Percentiles rank a stretch among this genome's conserved stretches.
These are phyloP conservation scores for Coturnix japonica DNA, from an alignment of 2,113 vertebrate genomes.

Conservation along the genomic window DNA sequence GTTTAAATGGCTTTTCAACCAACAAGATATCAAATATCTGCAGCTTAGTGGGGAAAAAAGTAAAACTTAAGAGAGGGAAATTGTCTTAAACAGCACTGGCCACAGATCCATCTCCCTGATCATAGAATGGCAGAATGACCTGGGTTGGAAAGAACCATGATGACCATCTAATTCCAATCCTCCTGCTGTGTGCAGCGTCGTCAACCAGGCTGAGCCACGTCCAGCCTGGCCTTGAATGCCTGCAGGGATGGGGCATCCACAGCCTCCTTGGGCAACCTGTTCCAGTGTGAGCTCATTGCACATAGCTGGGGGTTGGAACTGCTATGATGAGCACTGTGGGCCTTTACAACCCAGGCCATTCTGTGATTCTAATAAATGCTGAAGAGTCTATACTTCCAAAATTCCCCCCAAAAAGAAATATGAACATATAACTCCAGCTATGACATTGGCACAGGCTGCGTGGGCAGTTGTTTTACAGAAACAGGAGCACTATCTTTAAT, in stretches of 20 bases:
- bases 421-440: neutral
- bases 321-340: too few species aligned
- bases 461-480: slow-evolving; percentile 61
- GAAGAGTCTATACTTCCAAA: slow-evolving; percentile 30
- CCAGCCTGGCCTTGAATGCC: too few species aligned
- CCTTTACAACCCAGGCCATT: too few species aligned
- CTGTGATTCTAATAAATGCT: neutral
- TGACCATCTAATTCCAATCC: too few species aligned
- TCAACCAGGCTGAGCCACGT: too few species aligned
- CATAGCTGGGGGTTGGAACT: too few species aligned
- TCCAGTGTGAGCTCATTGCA: too few species aligned
- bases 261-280: too few species aligned
- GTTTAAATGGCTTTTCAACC: neutral
- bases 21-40: neutral
- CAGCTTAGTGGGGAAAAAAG: neutral
- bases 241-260: too few species aligned
- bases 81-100: neutral
- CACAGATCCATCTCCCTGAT: neutral
- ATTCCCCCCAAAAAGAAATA: neutral
- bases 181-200: too few species aligned
- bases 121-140: too few species aligned
- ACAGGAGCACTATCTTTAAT: slow-evolving; percentile 23
- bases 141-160: too few species aligned
- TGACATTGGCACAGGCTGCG: slow-evolving; percentile 58
- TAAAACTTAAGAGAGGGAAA: neutral